These are phyloP conservation scores for Solen grandis DNA, from an alignment of 1,140 invertebrate genomes.

Conservation along the genomic window DNA sequence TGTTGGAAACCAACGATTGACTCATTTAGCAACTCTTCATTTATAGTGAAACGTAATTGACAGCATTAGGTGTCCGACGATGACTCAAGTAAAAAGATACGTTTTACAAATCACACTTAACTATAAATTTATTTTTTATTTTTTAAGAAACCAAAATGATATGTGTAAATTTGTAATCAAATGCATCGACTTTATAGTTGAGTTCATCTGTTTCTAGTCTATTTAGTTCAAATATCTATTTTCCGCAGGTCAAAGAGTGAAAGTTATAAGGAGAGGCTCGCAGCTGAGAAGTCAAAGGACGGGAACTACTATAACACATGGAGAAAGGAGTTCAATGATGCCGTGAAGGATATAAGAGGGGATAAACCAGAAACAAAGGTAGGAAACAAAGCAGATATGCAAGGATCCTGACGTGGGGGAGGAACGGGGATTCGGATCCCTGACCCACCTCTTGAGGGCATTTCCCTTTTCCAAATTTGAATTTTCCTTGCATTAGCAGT, in stretches of 20 bases:
- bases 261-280: constrained; percentile 8
- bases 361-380: neutral
- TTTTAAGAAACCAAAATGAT: too few relatives aligned
- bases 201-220: too few relatives aligned
- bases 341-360: constrained; percentile 11
- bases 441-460: neutral
- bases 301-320: constrained; percentile 2
- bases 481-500: neutral
- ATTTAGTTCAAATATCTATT: too few relatives aligned
- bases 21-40: too few relatives aligned
- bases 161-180: too few relatives aligned
- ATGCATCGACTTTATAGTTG: too few relatives aligned
- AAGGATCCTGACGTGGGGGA: neutral
- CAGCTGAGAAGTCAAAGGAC: neutral
- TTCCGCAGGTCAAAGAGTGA: too few relatives aligned
- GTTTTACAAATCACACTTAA: too few relatives aligned
- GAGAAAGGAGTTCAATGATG: constrained; percentile 15
- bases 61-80: too few relatives aligned
- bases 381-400: neutral
- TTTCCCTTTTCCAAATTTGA: neutral
- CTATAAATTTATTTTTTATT: neutral
- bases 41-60: too few relatives aligned
- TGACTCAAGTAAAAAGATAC: too few relatives aligned
- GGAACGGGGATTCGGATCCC: neutral
- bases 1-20: too few relatives aligned